Percentiles rank a stretch among this genome's conserved stretches.
These are phyloP conservation scores for Chelonus insularis DNA, from an alignment of 1,140 invertebrate species.

Conservation along the genomic window DNA sequence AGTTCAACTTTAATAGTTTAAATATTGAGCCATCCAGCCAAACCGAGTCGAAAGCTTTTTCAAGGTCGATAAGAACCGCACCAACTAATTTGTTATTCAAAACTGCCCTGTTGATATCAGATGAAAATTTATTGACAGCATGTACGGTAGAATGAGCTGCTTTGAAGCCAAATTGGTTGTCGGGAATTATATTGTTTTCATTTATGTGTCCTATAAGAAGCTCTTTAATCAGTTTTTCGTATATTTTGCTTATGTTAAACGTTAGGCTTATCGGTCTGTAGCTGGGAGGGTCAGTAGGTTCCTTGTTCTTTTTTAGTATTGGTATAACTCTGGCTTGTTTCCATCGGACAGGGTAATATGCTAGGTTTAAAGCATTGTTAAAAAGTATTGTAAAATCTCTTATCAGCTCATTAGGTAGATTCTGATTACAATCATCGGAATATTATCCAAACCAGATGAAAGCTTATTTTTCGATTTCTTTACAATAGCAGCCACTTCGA, in stretches of 20 bases:
- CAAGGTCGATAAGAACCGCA: not conserved
- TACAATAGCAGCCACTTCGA: not conserved
- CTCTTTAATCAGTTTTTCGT: not conserved
- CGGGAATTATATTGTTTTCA: not conserved
- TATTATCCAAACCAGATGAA: slow-evolving; percentile 24
- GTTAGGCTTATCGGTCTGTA: slow-evolving; percentile 36
- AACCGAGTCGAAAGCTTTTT: slow-evolving; percentile 5
- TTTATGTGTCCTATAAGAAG: too few species aligned
- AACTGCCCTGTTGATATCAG: not conserved
- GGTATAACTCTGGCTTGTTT: slow-evolving; percentile 35
- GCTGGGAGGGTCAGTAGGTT: slow-evolving; percentile 10
- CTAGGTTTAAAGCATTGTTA: slow-evolving; percentile 27
- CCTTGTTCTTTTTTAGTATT: slow-evolving; percentile 34
- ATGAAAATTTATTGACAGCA: not conserved
- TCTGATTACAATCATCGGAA: slow-evolving; percentile 23
- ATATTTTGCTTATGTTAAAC: slow-evolving; percentile 28
- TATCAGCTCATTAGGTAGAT: slow-evolving; percentile 14
- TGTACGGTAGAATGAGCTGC: not conserved
- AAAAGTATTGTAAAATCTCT: slow-evolving; percentile 9
- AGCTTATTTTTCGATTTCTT: slow-evolving; percentile 22
- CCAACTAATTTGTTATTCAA: not conserved
- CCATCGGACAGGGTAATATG: slow-evolving; percentile 29
- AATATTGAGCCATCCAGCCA: slow-evolving; percentile 27
- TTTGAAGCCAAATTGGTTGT: slow-evolving; percentile 6
- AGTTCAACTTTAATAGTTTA: too few species aligned